Evolutionary conservation across 2,113 vertebrate genomes (phyloP).

Genomic region (Psammodynastes pulverulentus): DNA sequence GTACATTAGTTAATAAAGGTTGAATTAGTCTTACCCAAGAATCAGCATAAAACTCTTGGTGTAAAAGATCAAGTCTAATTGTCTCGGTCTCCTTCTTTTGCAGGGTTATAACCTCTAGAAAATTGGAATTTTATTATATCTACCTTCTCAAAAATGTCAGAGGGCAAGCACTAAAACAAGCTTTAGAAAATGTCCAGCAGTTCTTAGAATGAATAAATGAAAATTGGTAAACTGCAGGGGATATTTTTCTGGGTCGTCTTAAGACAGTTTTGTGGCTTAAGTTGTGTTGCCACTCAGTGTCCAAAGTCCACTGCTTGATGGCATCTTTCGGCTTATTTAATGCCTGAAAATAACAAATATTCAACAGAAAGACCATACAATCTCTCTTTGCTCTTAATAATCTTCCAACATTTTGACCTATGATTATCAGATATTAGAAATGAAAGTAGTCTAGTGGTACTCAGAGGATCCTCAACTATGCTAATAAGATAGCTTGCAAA

Average conservation of each 20-base stretch:
- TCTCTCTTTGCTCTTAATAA: not conserved
- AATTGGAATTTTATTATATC: not conserved
- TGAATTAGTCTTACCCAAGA: not conserved
- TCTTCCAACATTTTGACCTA: not conserved
- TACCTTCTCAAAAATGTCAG: not conserved
- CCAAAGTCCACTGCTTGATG: not conserved
- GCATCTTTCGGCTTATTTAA: not conserved
- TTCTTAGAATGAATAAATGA: not conserved
- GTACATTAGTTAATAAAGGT: not conserved
- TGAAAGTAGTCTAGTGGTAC: not conserved
- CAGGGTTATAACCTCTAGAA: not conserved
- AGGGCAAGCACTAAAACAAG: not conserved
- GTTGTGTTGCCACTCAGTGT: not conserved
- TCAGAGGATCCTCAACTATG: not conserved
- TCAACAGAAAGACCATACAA: not conserved
- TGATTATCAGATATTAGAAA: not conserved
- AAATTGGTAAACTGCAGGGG: not conserved
- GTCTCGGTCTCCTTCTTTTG: not conserved
- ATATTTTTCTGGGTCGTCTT: not conserved
- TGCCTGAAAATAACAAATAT: not conserved
- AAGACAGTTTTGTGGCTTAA: not conserved
- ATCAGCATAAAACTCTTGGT: not conserved
- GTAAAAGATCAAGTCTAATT: not conserved
- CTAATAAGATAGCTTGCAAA: not conserved
- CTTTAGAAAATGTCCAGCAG: not conserved